Percentiles rank a stretch among this genome's conserved stretches.
Evolutionary conservation across 2,113 vertebrate species (phyloP).

Genomic region (Copsychus sechellarum): DNA sequence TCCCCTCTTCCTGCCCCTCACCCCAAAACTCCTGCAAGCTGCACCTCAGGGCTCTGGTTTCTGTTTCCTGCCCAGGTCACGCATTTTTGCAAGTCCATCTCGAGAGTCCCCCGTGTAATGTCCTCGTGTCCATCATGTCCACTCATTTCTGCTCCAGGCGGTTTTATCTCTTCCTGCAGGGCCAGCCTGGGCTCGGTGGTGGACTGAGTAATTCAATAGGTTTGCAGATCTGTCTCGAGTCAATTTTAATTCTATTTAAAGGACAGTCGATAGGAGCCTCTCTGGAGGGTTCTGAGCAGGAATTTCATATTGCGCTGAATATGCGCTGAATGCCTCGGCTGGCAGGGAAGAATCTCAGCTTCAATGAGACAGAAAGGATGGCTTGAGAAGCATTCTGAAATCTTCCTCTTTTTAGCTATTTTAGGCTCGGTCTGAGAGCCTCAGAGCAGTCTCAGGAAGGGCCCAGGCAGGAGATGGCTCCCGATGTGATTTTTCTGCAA

Average conservation of each 20-base stretch:
- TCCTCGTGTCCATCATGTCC: neutral
- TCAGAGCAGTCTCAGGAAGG: neutral
- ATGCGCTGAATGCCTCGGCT: constrained; percentile 1
- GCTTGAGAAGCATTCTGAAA: neutral
- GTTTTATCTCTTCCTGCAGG: constrained; percentile 60
- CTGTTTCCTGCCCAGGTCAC: neutral
- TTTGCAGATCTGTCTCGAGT: constrained; percentile 72
- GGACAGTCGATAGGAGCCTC: constrained; percentile 76
- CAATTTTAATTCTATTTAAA: constrained; percentile 83
- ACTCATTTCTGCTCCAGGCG: neutral
- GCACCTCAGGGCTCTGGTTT: neutral
- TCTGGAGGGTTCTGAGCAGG: constrained; percentile 67
- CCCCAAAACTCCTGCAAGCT: neutral
- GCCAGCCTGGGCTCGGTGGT: constrained; percentile 24
- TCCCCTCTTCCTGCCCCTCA: neutral
- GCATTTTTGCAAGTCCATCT: neutral
- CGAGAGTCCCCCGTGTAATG: neutral
- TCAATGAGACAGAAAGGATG: constrained; percentile 13
- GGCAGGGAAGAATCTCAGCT: constrained; percentile 18
- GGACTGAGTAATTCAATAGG: constrained; percentile 74
- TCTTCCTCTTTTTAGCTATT: constrained; percentile 7
- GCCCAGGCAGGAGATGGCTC: neutral
- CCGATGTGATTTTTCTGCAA: neutral
- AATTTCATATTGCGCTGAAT: constrained; percentile 69
- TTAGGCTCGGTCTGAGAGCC: neutral